Base-by-base conservation (phyloP, 2,888 invertebrate genomes). In the Encarsia formosa region DNA sequence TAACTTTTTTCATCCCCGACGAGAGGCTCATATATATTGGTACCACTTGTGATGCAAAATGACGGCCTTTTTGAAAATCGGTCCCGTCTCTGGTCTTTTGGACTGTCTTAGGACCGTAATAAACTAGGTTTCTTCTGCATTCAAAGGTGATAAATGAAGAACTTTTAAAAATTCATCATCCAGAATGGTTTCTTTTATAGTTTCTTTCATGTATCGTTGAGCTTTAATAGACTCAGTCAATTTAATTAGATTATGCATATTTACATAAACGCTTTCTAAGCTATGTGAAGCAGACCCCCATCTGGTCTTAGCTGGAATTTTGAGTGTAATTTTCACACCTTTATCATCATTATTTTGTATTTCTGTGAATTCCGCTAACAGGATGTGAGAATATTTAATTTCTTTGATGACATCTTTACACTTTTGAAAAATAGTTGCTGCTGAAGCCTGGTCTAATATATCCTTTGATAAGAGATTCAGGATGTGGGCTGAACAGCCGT, bases 391-490 rank as follows among this genome's bases (percentile, higher is more conserved):
- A 20, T 52, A 45, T 46, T 61, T 59, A 5, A 61, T 55, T 52
- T 54, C 53, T 37, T 59, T 59, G 1, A 61, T 46, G 16, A 60
- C 44, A 3, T 52, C 26, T 24, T 49, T 52, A 18, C 54, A 45
- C 11, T 42, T 43, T 38, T 50, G 37, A 13, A 54, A 40, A 22
- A 58, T 34, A 31, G 23, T 49, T 8, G 39, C 18, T 23, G 52
- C 40, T 38, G 49, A 48, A 2, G 35, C 18, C 26, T 43, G 39
- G 23, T 23, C 37, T 20, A 52, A 49, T 39, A 59, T 57, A 51
- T 60, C 58, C 43, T 58, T 56, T 13, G 60, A 52, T 23, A 62
- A 42, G 16, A 64, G 55, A 55, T 61, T 62, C 9, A 61, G 48
- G 38, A 59, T 60, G 47, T 61, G 60, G 9, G 47, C 55, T 24